Percentiles rank a stretch among this genome's conserved stretches.
Conservation (phyloP, 2,113 vertebrate species). For the Irena cyanogastra region DNA sequence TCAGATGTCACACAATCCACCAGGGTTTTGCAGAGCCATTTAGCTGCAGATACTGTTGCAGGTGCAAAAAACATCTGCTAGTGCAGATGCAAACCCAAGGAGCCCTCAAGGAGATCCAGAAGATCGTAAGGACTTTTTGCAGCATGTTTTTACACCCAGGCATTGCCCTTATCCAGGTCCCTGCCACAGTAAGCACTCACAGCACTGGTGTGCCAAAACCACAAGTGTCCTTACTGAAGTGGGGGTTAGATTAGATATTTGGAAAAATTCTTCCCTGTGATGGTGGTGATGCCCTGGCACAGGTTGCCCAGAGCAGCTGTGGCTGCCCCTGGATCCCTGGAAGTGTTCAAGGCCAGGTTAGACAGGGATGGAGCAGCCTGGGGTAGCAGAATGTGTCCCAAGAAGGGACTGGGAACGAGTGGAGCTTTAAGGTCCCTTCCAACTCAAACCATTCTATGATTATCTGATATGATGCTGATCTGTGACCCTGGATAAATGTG, state of each 20-base stretch:
- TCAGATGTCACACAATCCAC: not conserved
- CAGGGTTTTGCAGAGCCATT: not conserved
- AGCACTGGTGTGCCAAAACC: not conserved
- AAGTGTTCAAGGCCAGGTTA: not conserved
- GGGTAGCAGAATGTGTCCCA: not conserved
- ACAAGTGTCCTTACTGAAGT: not conserved
- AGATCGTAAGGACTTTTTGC: not conserved
- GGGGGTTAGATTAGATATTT: not conserved
- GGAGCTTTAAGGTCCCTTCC: not conserved
- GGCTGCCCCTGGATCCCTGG: not conserved
- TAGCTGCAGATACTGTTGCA: not conserved
- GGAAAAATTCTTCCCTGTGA: not conserved
- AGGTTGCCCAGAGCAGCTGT: not conserved
- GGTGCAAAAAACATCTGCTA: not conserved
- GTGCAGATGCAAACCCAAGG: not conserved
- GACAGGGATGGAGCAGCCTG: fast-evolving
- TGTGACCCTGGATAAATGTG: fast-evolving
- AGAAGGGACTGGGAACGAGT: fast-evolving
- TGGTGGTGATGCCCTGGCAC: not conserved
- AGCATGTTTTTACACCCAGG: not conserved
- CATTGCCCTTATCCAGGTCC: not conserved
- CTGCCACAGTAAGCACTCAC: not conserved
- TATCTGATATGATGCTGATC: not conserved
- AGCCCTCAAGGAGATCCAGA: not conserved
- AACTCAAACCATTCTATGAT: not conserved